Evolutionary conservation across 2,888 invertebrate genomes (phyloP), one percentile per base, ranked within the genome.

Genomic region (Philhelius pedissequus): DNA sequence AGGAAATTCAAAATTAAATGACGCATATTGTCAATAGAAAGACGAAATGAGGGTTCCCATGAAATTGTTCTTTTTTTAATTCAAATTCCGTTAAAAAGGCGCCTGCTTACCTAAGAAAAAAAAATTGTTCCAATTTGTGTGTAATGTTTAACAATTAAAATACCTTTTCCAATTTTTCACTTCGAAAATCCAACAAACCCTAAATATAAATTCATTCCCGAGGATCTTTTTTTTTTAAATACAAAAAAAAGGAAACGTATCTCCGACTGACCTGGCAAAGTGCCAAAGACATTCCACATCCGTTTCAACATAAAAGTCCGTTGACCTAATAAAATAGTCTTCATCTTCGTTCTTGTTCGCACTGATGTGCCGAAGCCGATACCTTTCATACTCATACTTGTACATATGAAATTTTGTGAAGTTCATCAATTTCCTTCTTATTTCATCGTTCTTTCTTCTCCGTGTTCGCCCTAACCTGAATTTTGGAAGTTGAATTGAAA

Each of bases 201-300:
- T 58, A 76, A 54, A 30, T 38, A 30, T 27, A 11, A 60, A 56
- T 64, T 35, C 35, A 25, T 38, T 60, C 73, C 75, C 9, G 56
- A 58, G 70, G 62, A 76, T 66, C 35, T 30, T 18, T 30, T 13
- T n/a, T n/a, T n/a, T n/a, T n/a, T n/a, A 15, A 20, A 27, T 9
- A 9, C 13, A 35, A 30, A 15, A 30, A 4, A 25, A 73, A 56
- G 56, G 35, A 9, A 13, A 25, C n/a, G 50, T 30, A 56, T 71
- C 64, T 22, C 32, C 27, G 58, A 15, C 50, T 74, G 69, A 74
- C 71, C 75, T 54, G 64, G 40, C 70, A 75, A 80, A 68, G 75
- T 54, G 64, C 35, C 70, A 75, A 80, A 68, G 75, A 80, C 84
- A 84, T 80, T 79, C 84, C 84, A 84, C 84, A 84, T 84, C 84